Percentiles rank a stretch among this genome's conserved stretches.
These are phyloP conservation scores for Drosophila mimica DNA, from an alignment of 2,888 invertebrate species.

Conservation along the genomic window DNA sequence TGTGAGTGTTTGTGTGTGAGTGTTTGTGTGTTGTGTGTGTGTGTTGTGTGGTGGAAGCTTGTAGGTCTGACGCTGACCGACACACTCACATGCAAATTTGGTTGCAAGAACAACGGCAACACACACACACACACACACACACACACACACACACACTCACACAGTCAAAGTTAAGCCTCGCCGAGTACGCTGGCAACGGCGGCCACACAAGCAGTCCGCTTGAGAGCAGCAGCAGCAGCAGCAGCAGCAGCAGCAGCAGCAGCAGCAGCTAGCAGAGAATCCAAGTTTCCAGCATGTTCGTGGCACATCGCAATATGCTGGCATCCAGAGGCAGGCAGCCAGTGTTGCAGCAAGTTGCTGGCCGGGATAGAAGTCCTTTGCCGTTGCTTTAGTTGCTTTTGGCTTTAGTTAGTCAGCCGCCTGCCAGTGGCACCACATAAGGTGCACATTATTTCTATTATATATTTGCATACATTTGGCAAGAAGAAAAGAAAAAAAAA, in stretches of 20 bases:
- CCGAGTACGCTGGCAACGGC: constrained; percentile 29
- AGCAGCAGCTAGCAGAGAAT: background rate
- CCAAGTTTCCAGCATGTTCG: constrained; percentile 20
- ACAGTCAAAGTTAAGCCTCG: constrained; percentile 63
- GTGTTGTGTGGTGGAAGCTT: constrained; percentile 6
- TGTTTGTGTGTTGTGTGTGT: background rate
- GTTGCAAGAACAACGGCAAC: constrained; percentile 42
- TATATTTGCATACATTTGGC: constrained; percentile 42
- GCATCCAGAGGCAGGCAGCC: constrained; percentile 22
- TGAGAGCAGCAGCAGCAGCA: constrained; percentile 3
- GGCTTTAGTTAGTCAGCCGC: constrained; percentile 24
- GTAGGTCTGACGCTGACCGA: constrained; percentile 60
- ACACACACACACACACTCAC: constrained; percentile 22
- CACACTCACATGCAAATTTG: constrained; percentile 69
- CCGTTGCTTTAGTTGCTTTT: constrained; percentile 30
- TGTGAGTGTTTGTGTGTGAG: background rate
- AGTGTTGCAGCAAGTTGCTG: constrained; percentile 2
- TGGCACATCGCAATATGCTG: constrained; percentile 47
- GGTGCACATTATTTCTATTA: constrained; percentile 69
- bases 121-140: constrained; percentile 21
- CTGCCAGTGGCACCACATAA: constrained; percentile 55
- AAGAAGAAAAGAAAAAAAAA: background rate
- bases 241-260: background rate
- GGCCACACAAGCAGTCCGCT: constrained; percentile 36
- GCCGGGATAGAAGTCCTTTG: constrained; percentile 5